Base-by-base conservation (phyloP, 2,113 vertebrate genomes). In the Nymphicus hollandicus region DNA sequence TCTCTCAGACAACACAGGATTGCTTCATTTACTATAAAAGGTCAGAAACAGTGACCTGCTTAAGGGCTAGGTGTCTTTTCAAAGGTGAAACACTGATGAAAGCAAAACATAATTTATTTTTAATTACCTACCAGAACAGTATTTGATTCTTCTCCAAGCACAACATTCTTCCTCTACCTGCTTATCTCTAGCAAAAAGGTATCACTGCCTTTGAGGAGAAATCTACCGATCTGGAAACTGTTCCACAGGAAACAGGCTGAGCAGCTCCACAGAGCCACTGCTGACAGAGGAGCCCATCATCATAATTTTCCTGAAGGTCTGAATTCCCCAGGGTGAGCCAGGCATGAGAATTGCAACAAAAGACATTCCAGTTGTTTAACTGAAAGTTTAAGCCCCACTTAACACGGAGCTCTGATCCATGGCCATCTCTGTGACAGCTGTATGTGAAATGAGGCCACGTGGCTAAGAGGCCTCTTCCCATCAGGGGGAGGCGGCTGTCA, bases 51-150 rank as follows among this genome's bases (percentile, higher is more conserved):
- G 39, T 60, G 81, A 84, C 86, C 65, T 68, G 69, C 69, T 94
- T 94, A 92, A 95, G 76, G 86, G 86, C 24, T 86, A 81, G 81
- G 27, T 46, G 23, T 55, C 76, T 73, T 91, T 79, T 24, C 64
- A 87, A 91, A 96, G 55, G 81, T 92, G 65, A 95, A 88, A 80
- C 49, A 24, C 43, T 50, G 33, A 93, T 93, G 82, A 92, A 84
- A 86, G 39, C 46, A 93, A 95, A 93, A 89, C 44, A 88, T 78
- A 27, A 82, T 91, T 85, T 94, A 91, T 86, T 95, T 94, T 94
- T 93, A 95, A 95, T 86, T 92, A 95, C 69, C 69, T 89, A 79
- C 39, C n/a, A 81, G 87, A 84, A 71, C 4, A 23, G 10, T 93
- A 78, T 88, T 88, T 94, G 52, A 79, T 55, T 93, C 39, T 86